Base-by-base conservation (phyloP, 2,888 invertebrate species). In the Hemistola chrysoprasaria region DNA sequence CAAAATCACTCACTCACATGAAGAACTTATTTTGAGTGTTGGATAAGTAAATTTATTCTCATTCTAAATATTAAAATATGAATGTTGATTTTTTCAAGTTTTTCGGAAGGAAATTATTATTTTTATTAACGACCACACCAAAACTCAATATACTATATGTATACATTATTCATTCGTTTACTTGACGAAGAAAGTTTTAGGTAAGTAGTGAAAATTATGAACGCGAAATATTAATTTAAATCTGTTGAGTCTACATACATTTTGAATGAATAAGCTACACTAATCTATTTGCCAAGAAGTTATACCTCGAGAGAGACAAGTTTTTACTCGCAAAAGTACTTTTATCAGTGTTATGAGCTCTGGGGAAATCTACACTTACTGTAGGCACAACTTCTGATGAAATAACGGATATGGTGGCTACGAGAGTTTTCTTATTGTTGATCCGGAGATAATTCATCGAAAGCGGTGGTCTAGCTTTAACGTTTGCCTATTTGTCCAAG, bases 201-300 rank as follows among this genome's bases (percentile, higher is more conserved):
- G 28, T 16, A 16, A 4, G 22, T 40, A 31, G 40, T 26, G 25
- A 25, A 33, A 32, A 23, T 28, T 42, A 42, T 37, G 22, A 27
- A 31, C 27, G 31, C 30, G 6, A 27, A 42, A 28, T 36, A 10
- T 33, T 37, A 8, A 37, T 37, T 28, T 24, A 8, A 29, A 16
- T 16, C 29, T 37, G 25, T 11, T 25, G 25, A 30, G 34, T 34
- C 27, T 30, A 31, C 11, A 20, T 34, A 30, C 38, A 39, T 34
- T 39, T 34, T 16, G 38, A 34, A 44, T 39, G 30, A 39, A 44
- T 39, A 44, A 39, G 38, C 38, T 65, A 62, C 63, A 62, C 62
- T 72, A 75, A 77, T 76, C 69, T 73, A 78, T 77, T 74, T 70
- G 64, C 49, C 59, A 61, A 64, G 59, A 78, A 77, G 65, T 76